A percentile compares a stretch with the other conserved stretches of the same genome.
phyloP scores from a whole-genome alignment of 1,140 invertebrate genomes.

The Eurytemora carolleeae region DNA sequence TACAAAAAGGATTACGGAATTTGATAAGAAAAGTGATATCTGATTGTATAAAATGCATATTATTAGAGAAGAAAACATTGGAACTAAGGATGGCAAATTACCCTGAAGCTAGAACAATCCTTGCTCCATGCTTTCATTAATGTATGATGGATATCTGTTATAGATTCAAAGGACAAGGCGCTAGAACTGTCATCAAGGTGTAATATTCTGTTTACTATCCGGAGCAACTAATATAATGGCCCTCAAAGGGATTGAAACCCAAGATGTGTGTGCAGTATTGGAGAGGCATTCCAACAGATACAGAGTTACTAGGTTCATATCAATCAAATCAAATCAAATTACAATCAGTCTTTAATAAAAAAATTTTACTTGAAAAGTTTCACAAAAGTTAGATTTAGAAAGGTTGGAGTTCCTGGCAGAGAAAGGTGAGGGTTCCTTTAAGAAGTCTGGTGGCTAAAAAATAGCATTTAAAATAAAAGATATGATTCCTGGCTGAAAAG shows the following conservation, averaged over 20 bases:
- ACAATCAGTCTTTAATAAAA: no score
- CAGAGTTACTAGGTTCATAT: neutral
- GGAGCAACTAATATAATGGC: neutral
- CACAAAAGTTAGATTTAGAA: no score
- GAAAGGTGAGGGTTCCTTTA: no score
- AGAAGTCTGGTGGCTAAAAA: no score
- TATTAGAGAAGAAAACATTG: neutral
- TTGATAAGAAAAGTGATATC: no score
- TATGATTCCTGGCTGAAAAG: no score
- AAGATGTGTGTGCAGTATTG: neutral
- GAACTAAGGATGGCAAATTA: neutral
- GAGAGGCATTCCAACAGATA: neutral
- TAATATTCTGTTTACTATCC: neutral
- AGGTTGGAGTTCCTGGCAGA: no score
- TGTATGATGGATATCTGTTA: neutral
- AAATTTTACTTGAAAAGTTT: no score
- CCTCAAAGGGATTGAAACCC: neutral
- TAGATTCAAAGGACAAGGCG: neutral
- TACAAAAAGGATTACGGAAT: no score
- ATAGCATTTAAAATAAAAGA: no score
- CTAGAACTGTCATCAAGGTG: neutral
- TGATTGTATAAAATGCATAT: neutral
- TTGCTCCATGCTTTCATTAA: neutral
- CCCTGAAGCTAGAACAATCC: neutral
- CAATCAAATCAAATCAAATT: no score